Conservation (phyloP, 2,888 invertebrate species). For the Eupithecia exiguata region DNA sequence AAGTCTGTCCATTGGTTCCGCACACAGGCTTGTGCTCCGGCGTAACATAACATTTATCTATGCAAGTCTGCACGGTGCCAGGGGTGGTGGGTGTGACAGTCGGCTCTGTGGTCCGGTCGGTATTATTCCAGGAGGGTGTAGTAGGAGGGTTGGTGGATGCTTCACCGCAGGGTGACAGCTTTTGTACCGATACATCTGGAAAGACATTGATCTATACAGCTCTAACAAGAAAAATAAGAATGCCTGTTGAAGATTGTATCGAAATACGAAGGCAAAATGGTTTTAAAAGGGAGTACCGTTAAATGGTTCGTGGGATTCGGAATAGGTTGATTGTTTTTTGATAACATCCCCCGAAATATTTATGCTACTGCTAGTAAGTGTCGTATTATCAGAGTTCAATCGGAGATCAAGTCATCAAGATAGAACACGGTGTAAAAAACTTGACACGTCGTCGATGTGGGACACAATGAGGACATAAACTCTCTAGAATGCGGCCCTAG, state of each 20-base stretch:
- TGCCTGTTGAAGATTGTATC: neutral
- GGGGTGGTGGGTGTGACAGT: constrained; percentile 14
- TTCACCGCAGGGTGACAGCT: constrained; percentile 19
- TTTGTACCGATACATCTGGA: constrained; percentile 27
- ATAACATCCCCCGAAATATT: neutral
- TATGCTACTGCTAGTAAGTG: neutral
- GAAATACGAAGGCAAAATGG: neutral
- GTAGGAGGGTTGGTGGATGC: constrained; percentile 10
- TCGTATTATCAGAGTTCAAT: neutral
- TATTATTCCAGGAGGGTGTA: constrained; percentile 21
- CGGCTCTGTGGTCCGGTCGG: constrained; percentile 14
- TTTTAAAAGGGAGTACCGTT: neutral
- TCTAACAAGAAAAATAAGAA: no score
- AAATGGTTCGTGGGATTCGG: neutral
- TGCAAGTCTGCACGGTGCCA: constrained; percentile 34
- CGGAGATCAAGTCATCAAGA: neutral
- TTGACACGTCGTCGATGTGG: neutral
- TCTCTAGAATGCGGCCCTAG: neutral
- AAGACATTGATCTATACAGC: neutral
- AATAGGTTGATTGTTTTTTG: neutral
- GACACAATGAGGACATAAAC: neutral
- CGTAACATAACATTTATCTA: constrained; percentile 58
- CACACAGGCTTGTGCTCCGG: constrained; percentile 75
- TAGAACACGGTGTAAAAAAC: neutral
- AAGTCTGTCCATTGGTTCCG: constrained; percentile 67